Base-by-base conservation (phyloP, 2,797 vertebrate species). In the Chelonia mydas region DNA sequence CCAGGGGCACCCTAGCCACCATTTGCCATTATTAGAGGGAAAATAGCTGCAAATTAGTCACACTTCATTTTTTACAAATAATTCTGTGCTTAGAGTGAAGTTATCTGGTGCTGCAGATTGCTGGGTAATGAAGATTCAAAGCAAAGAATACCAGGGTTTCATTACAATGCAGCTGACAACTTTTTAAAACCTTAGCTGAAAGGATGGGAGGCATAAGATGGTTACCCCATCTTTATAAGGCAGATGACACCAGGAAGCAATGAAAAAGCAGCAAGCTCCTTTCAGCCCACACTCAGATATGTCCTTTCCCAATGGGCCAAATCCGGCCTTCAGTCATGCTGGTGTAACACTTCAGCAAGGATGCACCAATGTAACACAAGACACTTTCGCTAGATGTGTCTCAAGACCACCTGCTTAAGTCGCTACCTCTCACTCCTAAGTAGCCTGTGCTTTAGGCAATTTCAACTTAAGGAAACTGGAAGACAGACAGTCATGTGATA, bases 1-100 rank as follows among this genome's bases (percentile, higher is more conserved):
- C 96, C 41, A 27, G 96, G 47, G 92, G 93, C 95, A 93, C 96
- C 94, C 94, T 61, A 16, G 28, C 59, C 59, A 61, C 95, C 94
- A 90, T 92, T 57, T 41, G 93, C 81, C 25, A 25, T 45, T 72
- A 12, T 23, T 45, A 74, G 72, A 76, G 72, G 72, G 10, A 5
- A 76, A 76, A 76, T 15, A 2, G 41, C 25, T 2, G 3, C 11
- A 76, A 76, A 47, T 76, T 28, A 76, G 11, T 19, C 61, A n/a
- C 61, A 45, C 65, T 93, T 87, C 86, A 2, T 59, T 83, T 53
- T 74, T 45, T 45, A 47, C 72, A 47, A 41, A 27, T 45, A 47
- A 41, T 41, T 41, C 41, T 41, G 41, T 41, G 41, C 41, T 41
- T 41, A 41, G 41, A 41, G 41, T 41, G 41, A 41, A 41, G 41